Conservation (phyloP, 2,113 vertebrate species). For the Pomatorhinus ruficollis region DNA sequence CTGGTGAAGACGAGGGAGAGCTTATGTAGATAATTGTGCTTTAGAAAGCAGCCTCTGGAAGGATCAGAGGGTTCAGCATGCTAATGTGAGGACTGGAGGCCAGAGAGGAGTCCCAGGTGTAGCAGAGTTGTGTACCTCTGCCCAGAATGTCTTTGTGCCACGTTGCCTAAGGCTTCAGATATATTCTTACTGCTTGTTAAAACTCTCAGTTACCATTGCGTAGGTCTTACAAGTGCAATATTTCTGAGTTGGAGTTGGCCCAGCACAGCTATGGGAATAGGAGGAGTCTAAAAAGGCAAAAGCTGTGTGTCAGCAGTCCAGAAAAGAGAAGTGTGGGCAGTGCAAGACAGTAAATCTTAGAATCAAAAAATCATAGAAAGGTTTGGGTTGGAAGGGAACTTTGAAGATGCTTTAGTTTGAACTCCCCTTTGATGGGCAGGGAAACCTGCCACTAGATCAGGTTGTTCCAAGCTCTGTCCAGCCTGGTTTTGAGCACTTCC, state of each 20-base stretch:
- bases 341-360: not conserved
- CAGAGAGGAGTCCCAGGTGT: not conserved
- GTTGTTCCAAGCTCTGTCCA: not conserved
- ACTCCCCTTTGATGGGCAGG: rapidly evolving
- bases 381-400: not conserved
- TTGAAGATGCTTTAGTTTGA: not conserved
- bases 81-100: not conserved
- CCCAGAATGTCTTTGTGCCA: not conserved
- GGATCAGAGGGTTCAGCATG: not conserved
- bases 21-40: not conserved
- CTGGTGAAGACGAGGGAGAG: not conserved
- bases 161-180: not conserved
- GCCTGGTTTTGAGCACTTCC: not conserved
- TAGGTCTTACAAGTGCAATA: not conserved
- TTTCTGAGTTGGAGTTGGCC: slow-evolving; percentile 14
- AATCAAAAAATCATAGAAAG: not conserved
- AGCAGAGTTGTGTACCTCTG: not conserved
- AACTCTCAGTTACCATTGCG: not conserved
- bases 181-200: not conserved
- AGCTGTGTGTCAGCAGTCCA: not conserved
- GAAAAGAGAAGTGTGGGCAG: not conserved
- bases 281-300: not conserved
- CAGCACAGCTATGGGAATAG: not conserved
- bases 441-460: not conserved
- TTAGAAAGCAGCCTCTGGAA: not conserved